These are phyloP conservation scores for Heliconius ismenius DNA, from an alignment of 2,888 invertebrate genomes.

Conservation along the genomic window DNA sequence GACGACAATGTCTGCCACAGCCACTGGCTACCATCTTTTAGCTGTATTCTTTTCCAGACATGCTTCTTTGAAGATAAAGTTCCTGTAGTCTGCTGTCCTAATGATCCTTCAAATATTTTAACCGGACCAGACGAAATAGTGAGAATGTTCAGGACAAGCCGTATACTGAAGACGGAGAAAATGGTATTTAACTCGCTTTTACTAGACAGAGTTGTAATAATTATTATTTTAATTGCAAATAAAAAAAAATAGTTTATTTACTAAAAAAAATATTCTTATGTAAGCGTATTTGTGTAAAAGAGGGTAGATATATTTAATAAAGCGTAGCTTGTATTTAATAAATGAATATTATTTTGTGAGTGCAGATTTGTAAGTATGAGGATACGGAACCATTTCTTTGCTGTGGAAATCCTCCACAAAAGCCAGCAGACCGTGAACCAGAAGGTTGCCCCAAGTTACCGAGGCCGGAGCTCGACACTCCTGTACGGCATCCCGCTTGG, in stretches of 20 bases:
- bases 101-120: background rate
- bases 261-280: no score
- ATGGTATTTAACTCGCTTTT: background rate
- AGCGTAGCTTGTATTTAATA: background rate
- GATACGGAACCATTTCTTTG: constrained; percentile 1
- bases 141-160: background rate
- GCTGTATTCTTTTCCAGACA: background rate
- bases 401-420: constrained; percentile 4
- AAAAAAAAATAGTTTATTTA: background rate
- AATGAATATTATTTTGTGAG: background rate
- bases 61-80: background rate
- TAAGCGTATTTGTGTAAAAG: no score
- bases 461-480: background rate
- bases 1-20: no score
- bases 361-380: background rate
- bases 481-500: constrained; percentile 2
- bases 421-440: background rate
- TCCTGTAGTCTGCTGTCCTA: constrained; percentile 2
- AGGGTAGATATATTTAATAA: background rate
- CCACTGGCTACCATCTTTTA: background rate
- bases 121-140: background rate
- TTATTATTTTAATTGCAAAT: background rate
- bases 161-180: background rate
- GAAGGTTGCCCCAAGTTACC: background rate
- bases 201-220: background rate